A percentile compares a stretch with the other conserved stretches of the same genome.
These are phyloP conservation scores for Mormyrops boulengeri DNA, from an alignment of 2,797 vertebrate genomes.

Conservation along the genomic window DNA sequence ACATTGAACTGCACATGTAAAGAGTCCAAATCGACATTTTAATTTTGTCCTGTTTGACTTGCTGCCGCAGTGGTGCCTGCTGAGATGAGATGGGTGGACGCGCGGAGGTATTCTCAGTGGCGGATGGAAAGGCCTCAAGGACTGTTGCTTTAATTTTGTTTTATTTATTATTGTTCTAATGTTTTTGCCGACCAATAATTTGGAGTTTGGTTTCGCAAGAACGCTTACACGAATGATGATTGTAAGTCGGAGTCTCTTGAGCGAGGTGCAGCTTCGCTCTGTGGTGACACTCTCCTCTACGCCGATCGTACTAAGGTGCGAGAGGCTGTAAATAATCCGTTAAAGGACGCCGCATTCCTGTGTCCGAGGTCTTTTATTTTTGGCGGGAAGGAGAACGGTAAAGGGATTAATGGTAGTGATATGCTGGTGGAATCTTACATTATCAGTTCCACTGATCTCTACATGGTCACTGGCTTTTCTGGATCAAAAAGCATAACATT, in stretches of 20 bases:
- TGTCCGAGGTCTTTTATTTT: neutral
- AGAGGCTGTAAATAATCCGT: conserved; percentile 11
- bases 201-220: neutral
- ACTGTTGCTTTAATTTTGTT: neutral
- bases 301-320: neutral
- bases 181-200: neutral
- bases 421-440: neutral
- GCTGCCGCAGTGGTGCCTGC: neutral
- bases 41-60: neutral
- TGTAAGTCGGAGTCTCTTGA: neutral
- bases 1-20: neutral
- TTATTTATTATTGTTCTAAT: neutral
- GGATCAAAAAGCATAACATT: neutral
- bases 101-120: neutral
- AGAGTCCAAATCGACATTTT: neutral
- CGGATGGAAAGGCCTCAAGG: neutral
- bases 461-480: neutral
- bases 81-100: too few relatives aligned
- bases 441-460: neutral
- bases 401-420: neutral
- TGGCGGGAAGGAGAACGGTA: neutral
- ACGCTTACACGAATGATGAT: neutral
- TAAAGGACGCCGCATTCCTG: neutral
- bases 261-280: neutral
- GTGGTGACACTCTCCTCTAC: neutral